Evolutionary conservation across 2,888 invertebrate genomes (phyloP), one percentile per base, ranked within the genome.

Genomic region (Parnassius glacialis): DNA sequence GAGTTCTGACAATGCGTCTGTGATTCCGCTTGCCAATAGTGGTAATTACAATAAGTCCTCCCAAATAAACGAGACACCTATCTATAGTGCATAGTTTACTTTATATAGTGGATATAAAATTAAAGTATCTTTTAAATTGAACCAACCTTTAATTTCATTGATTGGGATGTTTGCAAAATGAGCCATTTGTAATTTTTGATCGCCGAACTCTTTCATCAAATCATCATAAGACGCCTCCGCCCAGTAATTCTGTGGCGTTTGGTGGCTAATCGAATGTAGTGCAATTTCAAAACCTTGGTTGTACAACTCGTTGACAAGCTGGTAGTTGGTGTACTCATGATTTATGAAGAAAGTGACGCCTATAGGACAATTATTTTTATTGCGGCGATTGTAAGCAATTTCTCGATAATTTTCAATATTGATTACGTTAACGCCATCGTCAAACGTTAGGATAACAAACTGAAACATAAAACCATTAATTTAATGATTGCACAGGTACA

Each of bases 321-420:
- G 78, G 73, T 95, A 95, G 79, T 95, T 93, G 1, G 94, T 94
- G 76, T 95, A 95, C 66, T 95, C 94, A 70, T 96, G 95, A 42
- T 93, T 94, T 47, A 95, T 88, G 78, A 93, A 96, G 81, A 95
- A 94, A 0, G 96, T 95, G 52, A 92, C 93, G 0, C 93, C 90
- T 0, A 93, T 92, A 0, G 90, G 89, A 62, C 94, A 94, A 2
- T 92, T 92, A 74, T 96, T 94, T 0, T 93, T 94, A 82, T 96
- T 96, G 0, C 47, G 72, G 0, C 94, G 81, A 12, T 79, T 74
- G 58, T 81, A 86, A 9, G 95, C 78, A 0, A 93, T 70, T 1
- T 89, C 74, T 12, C 92, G 77, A 74, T 94, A 94, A 57, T 92
- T 92, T 7, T 81, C 78, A 52, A 91, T 91, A 72, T 94, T 94